These are phyloP conservation scores for Manis javanica DNA, from an alignment of 2,797 vertebrate genomes.

Conservation along the genomic window DNA sequence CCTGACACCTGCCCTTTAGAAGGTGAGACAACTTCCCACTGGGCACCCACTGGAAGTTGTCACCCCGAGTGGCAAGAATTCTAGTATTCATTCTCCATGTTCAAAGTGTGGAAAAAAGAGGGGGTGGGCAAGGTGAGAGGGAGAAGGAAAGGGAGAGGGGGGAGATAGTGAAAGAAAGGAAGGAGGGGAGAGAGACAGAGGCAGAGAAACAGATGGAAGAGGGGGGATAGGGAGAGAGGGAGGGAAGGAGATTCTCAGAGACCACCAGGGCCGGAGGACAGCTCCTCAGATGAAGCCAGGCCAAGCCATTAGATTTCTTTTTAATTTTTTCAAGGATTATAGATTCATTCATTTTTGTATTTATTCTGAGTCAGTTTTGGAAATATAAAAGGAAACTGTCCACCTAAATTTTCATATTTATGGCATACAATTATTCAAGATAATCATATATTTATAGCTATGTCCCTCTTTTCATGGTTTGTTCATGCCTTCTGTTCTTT, in stretches of 20 bases:
- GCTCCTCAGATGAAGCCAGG: neutral
- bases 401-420: neutral
- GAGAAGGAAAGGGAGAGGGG: neutral
- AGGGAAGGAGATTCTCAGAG: neutral
- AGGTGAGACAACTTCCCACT: neutral
- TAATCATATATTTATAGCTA: neutral
- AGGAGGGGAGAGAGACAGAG: neutral
- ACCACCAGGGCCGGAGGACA: neutral
- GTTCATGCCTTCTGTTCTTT: neutral
- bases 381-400: neutral
- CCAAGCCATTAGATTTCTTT: neutral
- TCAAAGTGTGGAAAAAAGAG: constrained; percentile 3
- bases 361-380: neutral
- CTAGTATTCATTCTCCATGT: neutral
- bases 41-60: neutral
- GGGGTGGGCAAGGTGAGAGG: neutral
- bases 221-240: neutral
- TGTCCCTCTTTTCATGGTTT: neutral
- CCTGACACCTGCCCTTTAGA: neutral
- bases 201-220: neutral
- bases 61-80: neutral
- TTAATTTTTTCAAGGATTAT: neutral
- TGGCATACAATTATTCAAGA: neutral
- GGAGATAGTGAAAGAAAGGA: neutral
- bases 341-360: neutral